A percentile compares a stretch with the other conserved stretches of the same genome.
Evolutionary conservation across 2,797 vertebrate species (phyloP).

Genomic region (Phrynocephalus guinanensis): DNA sequence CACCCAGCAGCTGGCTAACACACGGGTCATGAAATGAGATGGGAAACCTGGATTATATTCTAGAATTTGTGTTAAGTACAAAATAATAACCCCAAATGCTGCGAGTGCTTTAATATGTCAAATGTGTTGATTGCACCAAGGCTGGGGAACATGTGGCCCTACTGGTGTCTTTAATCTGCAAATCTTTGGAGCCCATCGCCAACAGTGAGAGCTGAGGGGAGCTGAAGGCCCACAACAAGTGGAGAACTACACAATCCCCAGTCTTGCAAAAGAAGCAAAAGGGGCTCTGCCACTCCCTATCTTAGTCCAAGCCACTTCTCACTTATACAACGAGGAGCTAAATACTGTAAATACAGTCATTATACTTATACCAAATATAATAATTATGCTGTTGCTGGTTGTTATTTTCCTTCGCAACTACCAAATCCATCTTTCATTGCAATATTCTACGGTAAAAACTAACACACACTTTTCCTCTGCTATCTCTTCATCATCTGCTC

Average conservation of each 20-base stretch:
- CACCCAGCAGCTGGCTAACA: background rate
- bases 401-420: too few species aligned
- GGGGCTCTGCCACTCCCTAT: background rate
- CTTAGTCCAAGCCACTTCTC: background rate
- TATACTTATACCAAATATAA: too few species aligned
- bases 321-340: background rate
- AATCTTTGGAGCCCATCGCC: background rate
- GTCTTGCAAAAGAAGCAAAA: background rate
- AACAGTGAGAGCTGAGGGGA: background rate
- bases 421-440: too few species aligned
- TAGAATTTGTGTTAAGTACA: fast-evolving
- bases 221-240: background rate
- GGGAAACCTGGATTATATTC: slow-evolving; percentile 4
- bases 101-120: background rate
- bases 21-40: fast-evolving
- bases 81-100: background rate
- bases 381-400: too few species aligned
- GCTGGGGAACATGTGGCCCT: too few species aligned
- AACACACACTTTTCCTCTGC: too few species aligned
- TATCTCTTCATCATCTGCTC: too few species aligned
- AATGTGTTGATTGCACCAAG: background rate
- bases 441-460: too few species aligned
- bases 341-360: background rate
- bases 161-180: too few species aligned
- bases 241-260: background rate